Percentiles rank a stretch among this genome's conserved stretches.
These are phyloP conservation scores for Papilio xuthus DNA, from an alignment of 1,140 invertebrate genomes.

Conservation along the genomic window DNA sequence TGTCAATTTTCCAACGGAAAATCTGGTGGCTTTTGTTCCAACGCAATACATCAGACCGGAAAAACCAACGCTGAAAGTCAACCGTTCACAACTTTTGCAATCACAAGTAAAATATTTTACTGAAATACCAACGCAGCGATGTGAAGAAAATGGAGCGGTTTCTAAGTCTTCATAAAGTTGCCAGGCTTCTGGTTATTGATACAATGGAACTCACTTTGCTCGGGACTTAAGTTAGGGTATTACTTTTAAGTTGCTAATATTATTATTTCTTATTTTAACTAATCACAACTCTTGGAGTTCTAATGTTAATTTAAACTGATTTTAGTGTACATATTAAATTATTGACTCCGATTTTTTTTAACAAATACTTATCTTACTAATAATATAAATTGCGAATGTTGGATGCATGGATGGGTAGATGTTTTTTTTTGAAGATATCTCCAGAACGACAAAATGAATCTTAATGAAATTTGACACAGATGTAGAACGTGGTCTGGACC, in stretches of 20 bases:
- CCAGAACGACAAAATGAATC: too few species aligned
- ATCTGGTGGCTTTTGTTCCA: constrained; percentile 25
- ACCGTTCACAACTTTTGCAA: constrained; percentile 37
- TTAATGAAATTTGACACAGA: too few species aligned
- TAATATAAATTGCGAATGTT: too few species aligned
- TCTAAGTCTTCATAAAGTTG: constrained; percentile 33
- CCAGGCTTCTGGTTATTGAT: constrained; percentile 32
- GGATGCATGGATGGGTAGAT: too few species aligned
- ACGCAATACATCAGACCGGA: constrained; percentile 34
- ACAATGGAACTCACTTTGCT: constrained; percentile 26
- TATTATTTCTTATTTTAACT: too few species aligned
- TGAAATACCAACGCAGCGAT: constrained; percentile 19
- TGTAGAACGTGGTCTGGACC: too few species aligned
- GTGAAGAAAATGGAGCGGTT: constrained; percentile 22
- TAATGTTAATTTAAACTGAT: too few species aligned
- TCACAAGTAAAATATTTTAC: constrained; percentile 37
- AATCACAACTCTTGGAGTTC: too few species aligned
- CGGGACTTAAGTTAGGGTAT: background rate
- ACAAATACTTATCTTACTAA: too few species aligned
- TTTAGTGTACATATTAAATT: too few species aligned
- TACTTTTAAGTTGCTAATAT: background rate
- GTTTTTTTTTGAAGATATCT: too few species aligned
- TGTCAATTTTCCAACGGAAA: constrained; percentile 36
- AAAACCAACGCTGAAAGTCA: constrained; percentile 25
- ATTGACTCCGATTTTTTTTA: too few species aligned